Base-by-base conservation (phyloP, 2,113 vertebrate species). In the Crypturellus undulatus region DNA sequence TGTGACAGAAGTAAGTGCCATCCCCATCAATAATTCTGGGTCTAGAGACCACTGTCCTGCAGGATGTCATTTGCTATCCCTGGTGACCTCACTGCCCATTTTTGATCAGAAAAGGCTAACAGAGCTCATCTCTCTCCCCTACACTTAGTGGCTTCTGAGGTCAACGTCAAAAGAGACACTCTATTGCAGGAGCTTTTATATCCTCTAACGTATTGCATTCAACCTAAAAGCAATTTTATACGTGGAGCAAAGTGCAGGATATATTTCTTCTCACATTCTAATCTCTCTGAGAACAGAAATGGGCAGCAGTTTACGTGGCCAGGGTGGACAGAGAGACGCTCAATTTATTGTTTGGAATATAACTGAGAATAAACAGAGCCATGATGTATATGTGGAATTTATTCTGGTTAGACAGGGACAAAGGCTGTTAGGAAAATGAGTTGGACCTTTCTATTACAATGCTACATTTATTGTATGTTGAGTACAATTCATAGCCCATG, bases 361-460 rank as follows among this genome's bases (percentile, higher is more conserved):
- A 89, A 92, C 47, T 60, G 78, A 59, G 64, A 78, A 89, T 25
- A 63, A 80, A 51, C 54, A 70, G 58, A 54, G 45, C 52, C 0
- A 0, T 43, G 64, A 36, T 84, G 80, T 72, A 59, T 90, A 69
- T 3, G 1, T 15, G 34, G 64, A 92, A 43, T 36, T 71, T 38
- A 26, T 81, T 84, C 38, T 8, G 3, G 64, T 0, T 8, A 90
- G 75, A 72, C 84, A 56, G 51, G 54, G 83, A 59, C 73, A 84
- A 73, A 72, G 42, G 51, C 70, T 94, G 43, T 68, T 75, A 92
- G 73, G 83, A 85, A 83, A 92, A 96, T 26, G 34, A 86, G 36
- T 36, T 76, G 78, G 70, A 49, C 36, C 56, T 73, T 90, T 78
- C 52, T 30, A 90, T 95, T 69, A 81, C 89, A 65, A 90, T 83